phyloP scores from a whole-genome alignment of 2,888 invertebrate genomes.

The Liodrosophila aerea region DNA sequence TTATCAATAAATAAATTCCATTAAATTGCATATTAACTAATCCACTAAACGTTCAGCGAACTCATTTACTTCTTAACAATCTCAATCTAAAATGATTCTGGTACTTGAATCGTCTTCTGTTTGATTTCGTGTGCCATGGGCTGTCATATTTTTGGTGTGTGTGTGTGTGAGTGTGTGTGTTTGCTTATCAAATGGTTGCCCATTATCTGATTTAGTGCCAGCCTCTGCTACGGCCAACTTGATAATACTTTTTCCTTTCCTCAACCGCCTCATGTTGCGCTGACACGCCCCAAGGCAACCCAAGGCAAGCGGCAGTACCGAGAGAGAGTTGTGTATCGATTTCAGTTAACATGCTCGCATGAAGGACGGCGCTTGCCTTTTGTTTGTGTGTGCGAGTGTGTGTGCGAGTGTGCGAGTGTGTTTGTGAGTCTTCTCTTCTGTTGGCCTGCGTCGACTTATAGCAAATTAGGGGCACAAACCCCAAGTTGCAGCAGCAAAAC shows the following conservation, averaged over 20 bases:
- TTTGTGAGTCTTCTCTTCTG: constrained; percentile 5
- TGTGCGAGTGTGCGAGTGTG: too few relatives aligned
- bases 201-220: constrained; percentile 52
- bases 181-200: constrained; percentile 38
- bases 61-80: too few relatives aligned
- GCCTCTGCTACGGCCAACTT: constrained; percentile 21
- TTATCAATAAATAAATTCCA: too few relatives aligned
- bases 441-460: constrained; percentile 35
- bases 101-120: too few relatives aligned
- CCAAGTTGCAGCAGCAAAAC: constrained; percentile 45
- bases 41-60: too few relatives aligned
- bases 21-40: too few relatives aligned
- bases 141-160: constrained; percentile 35
- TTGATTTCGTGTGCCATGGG: constrained; percentile 1
- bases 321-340: constrained; percentile 42
- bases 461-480: constrained; percentile 67
- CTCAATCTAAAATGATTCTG: too few relatives aligned
- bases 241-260: too few relatives aligned
- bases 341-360: constrained; percentile 46
- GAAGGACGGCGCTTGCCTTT: constrained; percentile 30
- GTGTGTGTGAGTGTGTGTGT: too few relatives aligned
- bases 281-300: constrained; percentile 4
- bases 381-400: too few relatives aligned
- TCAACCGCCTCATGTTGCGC: too few relatives aligned
- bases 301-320: too few relatives aligned